phyloP scores from a whole-genome alignment of 2,797 vertebrate species.

The Argya squamiceps region DNA sequence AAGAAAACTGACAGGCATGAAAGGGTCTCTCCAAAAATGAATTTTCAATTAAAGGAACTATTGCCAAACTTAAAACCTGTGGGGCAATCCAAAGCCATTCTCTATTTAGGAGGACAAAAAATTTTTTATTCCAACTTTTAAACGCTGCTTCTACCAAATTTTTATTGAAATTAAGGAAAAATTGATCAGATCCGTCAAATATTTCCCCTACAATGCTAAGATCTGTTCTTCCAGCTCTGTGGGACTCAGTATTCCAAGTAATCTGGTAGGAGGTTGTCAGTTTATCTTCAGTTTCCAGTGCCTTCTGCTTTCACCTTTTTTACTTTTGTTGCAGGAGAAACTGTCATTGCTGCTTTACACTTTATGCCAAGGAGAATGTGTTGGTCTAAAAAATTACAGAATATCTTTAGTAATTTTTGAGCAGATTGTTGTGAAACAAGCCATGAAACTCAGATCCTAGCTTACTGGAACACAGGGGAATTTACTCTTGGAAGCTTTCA shows the following conservation, averaged over 20 bases:
- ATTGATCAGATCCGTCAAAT: not conserved
- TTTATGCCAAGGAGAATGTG: not conserved
- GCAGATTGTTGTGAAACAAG: constrained; percentile 34
- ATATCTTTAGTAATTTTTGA: constrained; percentile 5
- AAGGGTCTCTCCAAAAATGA: not conserved
- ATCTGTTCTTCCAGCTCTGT: not conserved
- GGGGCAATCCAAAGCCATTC: not conserved
- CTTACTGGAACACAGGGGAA: not conserved
- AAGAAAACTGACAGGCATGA: not conserved
- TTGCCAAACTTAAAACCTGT: not conserved
- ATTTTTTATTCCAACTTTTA: not conserved
- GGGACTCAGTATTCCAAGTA: not conserved
- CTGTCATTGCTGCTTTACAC: not conserved
- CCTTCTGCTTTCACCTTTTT: not conserved
- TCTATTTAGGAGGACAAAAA: not conserved
- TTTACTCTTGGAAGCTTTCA: constrained; percentile 17
- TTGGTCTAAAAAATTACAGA: not conserved
- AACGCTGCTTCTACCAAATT: not conserved
- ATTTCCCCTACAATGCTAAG: not conserved
- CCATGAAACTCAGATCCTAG: not conserved
- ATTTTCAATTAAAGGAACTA: not conserved
- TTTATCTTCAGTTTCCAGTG: not conserved
- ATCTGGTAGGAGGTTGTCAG: not conserved
- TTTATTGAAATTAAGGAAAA: not conserved
- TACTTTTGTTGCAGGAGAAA: not conserved